These are phyloP conservation scores for Pandemis corylana DNA, from an alignment of 2,888 invertebrate genomes.

Conservation along the genomic window DNA sequence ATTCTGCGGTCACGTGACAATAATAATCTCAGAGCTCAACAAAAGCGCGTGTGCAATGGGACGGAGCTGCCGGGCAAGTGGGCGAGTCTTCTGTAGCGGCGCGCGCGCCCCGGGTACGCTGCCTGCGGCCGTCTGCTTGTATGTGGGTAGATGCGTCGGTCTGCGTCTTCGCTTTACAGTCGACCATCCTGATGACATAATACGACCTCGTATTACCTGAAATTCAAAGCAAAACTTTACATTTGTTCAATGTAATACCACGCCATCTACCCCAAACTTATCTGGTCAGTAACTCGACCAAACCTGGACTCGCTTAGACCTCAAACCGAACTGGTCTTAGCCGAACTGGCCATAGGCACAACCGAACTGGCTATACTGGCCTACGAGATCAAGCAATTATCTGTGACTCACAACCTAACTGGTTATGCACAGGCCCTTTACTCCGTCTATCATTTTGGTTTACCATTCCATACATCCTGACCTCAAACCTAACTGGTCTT, in stretches of 20 bases:
- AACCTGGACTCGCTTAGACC: background rate
- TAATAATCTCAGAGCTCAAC: background rate
- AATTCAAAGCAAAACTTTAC: background rate
- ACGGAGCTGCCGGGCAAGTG: background rate
- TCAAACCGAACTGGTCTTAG: background rate
- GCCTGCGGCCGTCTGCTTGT: too few relatives aligned
- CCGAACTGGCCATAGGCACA: background rate
- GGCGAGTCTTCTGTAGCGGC: background rate
- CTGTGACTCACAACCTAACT: background rate
- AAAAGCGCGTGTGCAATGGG: background rate
- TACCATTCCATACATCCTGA: background rate
- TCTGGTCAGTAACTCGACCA: background rate
- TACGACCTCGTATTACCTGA: conserved; percentile 28
- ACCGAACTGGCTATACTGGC: background rate
- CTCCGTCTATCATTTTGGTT: background rate
- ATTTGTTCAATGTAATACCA: background rate
- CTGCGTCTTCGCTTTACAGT: background rate
- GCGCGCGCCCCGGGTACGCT: background rate
- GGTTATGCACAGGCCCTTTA: background rate
- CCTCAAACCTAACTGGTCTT: conserved; percentile 31
- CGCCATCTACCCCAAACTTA: background rate
- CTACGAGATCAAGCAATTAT: background rate
- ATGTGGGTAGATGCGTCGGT: too few relatives aligned
- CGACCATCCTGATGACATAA: conserved; percentile 26
- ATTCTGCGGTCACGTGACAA: background rate